A percentile compares a stretch with the other conserved stretches of the same genome.
These are phyloP conservation scores for Arenaria interpres DNA, from an alignment of 2,113 vertebrate species.

Conservation along the genomic window DNA sequence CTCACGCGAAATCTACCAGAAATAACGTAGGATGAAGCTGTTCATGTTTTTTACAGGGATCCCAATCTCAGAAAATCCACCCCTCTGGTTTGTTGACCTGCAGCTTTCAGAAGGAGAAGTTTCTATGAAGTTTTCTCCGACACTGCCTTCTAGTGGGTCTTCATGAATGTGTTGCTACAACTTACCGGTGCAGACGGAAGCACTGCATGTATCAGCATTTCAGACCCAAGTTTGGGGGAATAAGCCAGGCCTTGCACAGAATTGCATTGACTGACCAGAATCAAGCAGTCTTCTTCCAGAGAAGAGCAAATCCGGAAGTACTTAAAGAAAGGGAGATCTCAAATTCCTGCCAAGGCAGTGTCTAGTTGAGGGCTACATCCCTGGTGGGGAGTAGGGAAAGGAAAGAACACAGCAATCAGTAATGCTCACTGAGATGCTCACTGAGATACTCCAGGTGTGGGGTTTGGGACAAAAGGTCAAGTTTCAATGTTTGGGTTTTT, in stretches of 20 bases:
- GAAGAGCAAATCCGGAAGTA: not conserved
- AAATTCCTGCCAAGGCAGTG: not conserved
- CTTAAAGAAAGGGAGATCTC: not conserved
- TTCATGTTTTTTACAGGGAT: not conserved
- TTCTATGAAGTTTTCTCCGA: not conserved
- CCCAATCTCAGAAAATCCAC: not conserved
- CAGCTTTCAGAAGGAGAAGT: not conserved
- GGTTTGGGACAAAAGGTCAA: not conserved
- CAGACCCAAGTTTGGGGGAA: not conserved
- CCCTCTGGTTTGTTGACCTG: not conserved
- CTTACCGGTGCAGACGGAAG: fast-evolving
- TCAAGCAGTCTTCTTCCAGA: not conserved
- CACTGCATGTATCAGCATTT: fast-evolving
- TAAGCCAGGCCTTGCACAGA: not conserved
- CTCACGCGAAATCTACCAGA: not conserved
- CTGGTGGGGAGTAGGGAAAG: not conserved
- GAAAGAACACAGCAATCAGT: not conserved
- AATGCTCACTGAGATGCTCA: not conserved
- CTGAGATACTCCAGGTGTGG: not conserved
- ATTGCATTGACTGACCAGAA: not conserved
- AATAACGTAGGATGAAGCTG: not conserved
- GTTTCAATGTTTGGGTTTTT: not conserved
- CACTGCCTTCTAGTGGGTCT: not conserved
- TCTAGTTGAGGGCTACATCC: not conserved
- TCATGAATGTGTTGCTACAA: not conserved